Conservation (phyloP, 2,888 invertebrate species). For the Yponomeuta plumbellus region DNA sequence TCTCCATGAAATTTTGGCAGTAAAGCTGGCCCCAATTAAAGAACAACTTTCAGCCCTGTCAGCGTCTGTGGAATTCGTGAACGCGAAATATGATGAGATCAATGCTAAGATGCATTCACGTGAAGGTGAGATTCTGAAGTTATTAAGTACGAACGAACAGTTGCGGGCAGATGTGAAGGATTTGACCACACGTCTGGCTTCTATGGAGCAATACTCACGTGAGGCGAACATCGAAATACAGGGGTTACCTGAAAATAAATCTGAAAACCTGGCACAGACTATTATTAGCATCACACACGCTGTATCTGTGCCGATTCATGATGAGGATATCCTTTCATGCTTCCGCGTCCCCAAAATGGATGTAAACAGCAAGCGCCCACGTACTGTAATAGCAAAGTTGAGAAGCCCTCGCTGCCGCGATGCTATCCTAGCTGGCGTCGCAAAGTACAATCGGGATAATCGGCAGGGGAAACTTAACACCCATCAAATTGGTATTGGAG, state of each 20-base stretch:
- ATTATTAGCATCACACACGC: slow-evolving; percentile 17
- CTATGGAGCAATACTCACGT: not conserved
- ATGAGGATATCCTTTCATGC: slow-evolving; percentile 9
- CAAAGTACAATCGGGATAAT: not conserved
- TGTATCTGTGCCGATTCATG: slow-evolving; percentile 9
- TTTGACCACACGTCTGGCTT: not conserved
- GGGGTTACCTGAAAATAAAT: slow-evolving; percentile 16
- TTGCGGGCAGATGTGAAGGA: not conserved
- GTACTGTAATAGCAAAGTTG: slow-evolving; percentile 15
- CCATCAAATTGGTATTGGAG: slow-evolving; percentile 5
- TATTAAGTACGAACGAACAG: not conserved
- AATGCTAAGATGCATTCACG: not conserved
- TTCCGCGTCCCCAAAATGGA: slow-evolving; percentile 11
- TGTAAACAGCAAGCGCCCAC: slow-evolving; percentile 12
- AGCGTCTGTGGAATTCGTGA: not conserved
- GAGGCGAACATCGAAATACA: slow-evolving; percentile 18
- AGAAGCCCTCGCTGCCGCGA: slow-evolving; percentile 1
- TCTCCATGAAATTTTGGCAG: not conserved
- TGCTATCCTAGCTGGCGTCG: slow-evolving; percentile 5
- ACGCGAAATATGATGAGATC: not conserved
- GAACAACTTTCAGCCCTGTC: not conserved
- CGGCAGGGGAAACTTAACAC: slow-evolving; percentile 9
- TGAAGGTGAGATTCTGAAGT: not conserved
- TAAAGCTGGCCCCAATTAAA: not conserved
- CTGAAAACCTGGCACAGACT: slow-evolving; percentile 15